These are phyloP conservation scores for Sphecodes monilicornis DNA, from an alignment of 2,888 invertebrate species.

Conservation along the genomic window DNA sequence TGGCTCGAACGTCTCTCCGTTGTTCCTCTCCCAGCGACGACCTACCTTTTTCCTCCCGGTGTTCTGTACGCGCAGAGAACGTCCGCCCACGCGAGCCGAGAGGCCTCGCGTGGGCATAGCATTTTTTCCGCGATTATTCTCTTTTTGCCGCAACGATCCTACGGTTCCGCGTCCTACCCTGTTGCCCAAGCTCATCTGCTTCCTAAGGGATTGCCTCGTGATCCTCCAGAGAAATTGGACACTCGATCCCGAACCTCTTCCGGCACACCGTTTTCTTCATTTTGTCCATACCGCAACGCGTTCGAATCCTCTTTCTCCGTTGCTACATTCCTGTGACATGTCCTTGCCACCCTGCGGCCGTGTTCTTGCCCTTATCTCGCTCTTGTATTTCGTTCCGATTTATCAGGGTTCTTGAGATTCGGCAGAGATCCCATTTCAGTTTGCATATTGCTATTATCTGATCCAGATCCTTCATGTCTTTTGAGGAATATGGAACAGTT, in stretches of 20 bases:
- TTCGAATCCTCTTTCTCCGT: neutral
- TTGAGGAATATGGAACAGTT: no score
- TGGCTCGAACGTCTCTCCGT: constrained; percentile 5
- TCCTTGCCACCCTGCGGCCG: no score
- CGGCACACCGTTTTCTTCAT: neutral
- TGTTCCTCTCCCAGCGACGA: constrained; percentile 24
- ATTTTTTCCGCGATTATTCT: neutral
- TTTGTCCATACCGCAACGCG: neutral
- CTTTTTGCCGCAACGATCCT: neutral
- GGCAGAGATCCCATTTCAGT: neutral
- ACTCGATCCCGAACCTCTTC: neutral
- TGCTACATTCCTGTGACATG: neutral
- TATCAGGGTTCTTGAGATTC: neutral
- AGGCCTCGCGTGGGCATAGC: neutral
- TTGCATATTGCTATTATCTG: neutral
- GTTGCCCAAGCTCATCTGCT: neutral
- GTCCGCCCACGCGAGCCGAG: constrained; percentile 43
- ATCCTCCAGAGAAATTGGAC: neutral
- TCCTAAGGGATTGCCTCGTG: neutral
- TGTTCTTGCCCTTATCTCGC: neutral
- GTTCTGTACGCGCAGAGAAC: constrained; percentile 23
- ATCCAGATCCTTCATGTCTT: no score
- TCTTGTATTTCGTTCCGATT: neutral
- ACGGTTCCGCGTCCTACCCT: neutral
- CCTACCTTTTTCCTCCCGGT: constrained; percentile 24